Percentiles rank a stretch among this genome's conserved stretches.
phyloP scores from a whole-genome alignment of 2,113 vertebrate species.

The Actinemys pallida region DNA sequence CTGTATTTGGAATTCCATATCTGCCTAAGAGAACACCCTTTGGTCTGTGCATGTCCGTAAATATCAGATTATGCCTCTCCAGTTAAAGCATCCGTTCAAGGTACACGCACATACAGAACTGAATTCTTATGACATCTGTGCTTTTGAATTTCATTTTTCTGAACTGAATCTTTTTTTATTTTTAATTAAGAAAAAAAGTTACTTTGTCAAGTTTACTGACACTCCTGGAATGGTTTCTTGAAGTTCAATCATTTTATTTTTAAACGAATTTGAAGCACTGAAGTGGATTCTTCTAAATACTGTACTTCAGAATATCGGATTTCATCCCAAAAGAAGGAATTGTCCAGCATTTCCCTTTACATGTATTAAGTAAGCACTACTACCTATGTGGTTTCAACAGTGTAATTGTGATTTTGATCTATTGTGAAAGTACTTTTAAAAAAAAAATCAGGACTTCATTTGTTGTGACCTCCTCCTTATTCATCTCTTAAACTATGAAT shows the following conservation, averaged over 20 bases:
- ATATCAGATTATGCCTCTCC: constrained; percentile 23
- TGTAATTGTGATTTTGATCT: constrained; percentile 12
- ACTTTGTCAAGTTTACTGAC: constrained; percentile 50
- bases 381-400: constrained; percentile 49
- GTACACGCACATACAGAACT: constrained; percentile 20
- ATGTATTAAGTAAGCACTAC: constrained; percentile 68
- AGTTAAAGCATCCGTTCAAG: constrained; percentile 20
- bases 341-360: constrained; percentile 35
- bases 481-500: constrained; percentile 75
- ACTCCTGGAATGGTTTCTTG: constrained; percentile 55
- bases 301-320: constrained; percentile 39
- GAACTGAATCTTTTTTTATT: not conserved
- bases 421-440: not conserved
- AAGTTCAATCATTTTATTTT: not conserved
- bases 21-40: constrained; percentile 27
- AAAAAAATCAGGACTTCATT: constrained; percentile 48
- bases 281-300: constrained; percentile 33
- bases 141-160: constrained; percentile 43
- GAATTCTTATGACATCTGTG: constrained; percentile 28
- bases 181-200: not conserved
- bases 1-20: too few species aligned
- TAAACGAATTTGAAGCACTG: constrained; percentile 56
- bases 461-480: constrained; percentile 60
- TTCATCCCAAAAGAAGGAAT: constrained; percentile 43
- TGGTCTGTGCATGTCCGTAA: not conserved